Evolutionary conservation across 1,140 invertebrate genomes (phyloP).

Genomic region (Apis laboriosa): DNA sequence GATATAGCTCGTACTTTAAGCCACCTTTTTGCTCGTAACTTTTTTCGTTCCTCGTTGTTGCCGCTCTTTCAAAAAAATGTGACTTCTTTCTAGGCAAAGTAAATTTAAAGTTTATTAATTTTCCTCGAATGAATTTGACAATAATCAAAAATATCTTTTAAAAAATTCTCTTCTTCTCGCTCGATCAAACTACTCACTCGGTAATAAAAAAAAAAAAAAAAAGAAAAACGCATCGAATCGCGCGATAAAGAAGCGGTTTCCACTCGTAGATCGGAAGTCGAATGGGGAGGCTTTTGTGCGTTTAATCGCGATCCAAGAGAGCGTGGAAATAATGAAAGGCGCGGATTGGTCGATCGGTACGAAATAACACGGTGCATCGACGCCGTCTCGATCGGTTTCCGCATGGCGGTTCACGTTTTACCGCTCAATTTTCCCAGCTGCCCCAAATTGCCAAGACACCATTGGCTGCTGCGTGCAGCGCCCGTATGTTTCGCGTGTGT

Average conservation of each 20-base stretch:
- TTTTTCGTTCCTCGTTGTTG: too few species aligned
- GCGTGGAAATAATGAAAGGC: conserved; percentile 10
- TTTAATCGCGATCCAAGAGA: conserved; percentile 4
- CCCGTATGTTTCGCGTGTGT: conserved; percentile 25
- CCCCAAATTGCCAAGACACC: conserved; percentile 66
- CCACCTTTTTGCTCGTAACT: too few species aligned
- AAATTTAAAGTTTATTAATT: too few species aligned
- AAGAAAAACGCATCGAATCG: background rate
- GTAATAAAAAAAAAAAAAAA: too few species aligned
- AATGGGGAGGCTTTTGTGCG: background rate
- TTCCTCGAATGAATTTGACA: too few species aligned
- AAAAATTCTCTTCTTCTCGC: too few species aligned
- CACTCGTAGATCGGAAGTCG: background rate
- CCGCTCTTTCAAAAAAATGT: too few species aligned
- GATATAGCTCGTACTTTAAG: too few species aligned
- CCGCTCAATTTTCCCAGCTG: conserved; percentile 59
- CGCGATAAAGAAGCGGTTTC: too few species aligned
- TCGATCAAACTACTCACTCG: background rate
- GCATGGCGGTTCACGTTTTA: conserved; percentile 47
- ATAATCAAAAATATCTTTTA: too few species aligned
- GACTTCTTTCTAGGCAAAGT: too few species aligned
- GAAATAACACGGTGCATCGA: conserved; percentile 64
- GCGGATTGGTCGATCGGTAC: conserved; percentile 27
- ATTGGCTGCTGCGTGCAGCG: conserved; percentile 31
- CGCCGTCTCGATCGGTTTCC: conserved; percentile 63